Base-by-base conservation (phyloP, 2,888 invertebrate species). In the Aporophyla lueneburgensis region DNA sequence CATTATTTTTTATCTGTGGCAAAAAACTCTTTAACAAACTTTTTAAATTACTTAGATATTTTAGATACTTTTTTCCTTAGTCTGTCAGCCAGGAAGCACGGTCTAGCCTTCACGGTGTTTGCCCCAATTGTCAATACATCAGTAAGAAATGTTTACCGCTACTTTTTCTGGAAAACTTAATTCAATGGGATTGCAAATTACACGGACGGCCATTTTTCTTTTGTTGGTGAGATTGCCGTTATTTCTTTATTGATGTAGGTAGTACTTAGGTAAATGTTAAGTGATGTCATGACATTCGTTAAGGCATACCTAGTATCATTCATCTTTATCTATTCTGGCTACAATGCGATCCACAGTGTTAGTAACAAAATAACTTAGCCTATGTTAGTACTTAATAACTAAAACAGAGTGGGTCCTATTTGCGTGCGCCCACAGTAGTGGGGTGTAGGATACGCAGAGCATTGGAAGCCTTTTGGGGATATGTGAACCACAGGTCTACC, bases 61-160 rank as follows among this genome's bases (percentile, higher is more conserved):
- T 67, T n/a, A 75, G 74, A 73, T 12, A 78, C 79, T 73, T 83
- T 86, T 86, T 78, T 69, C 56, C 69, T 63, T 10, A 54, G 2
- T 40, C 54, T 33, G 61, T 49, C 66, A 80, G 77, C 80, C 80
- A 85, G 87, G 87, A 87, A 87, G 53, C 65, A 65, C 27, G 54
- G 43, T 56, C 49, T 61, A 81, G 21, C 87, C 87, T 87, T 87
- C 87, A 88, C 81, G 88, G 85, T 83, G 43, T 40, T 27, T 75
- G 74, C 69, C 27, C 71, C 85, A 73, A 88, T 88, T 88, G 87
- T 86, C 74, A 78, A 78, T 77, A 84, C 10, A 72, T 76, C 54
- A 27, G 21, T 63, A 86, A 84, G 80, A 86, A 86, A 76, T 77
- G 74, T 65, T 75, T 66, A 72, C 85, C 10, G 66, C n/a, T 74